These are phyloP conservation scores for Rutpela maculata DNA, from an alignment of 2,888 invertebrate genomes.

Conservation along the genomic window DNA sequence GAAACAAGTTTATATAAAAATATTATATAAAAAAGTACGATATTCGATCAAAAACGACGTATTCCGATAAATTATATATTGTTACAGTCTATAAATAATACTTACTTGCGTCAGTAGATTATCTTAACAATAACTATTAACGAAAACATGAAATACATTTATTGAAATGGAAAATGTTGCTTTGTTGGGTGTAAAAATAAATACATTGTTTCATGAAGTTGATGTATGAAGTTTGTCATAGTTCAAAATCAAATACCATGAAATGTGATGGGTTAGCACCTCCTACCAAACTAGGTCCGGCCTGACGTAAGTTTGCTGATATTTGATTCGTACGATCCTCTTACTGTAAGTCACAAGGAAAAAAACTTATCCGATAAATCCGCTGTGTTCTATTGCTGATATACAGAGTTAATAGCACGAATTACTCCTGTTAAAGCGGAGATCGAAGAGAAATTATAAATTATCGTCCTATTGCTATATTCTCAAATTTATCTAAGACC, in stretches of 20 bases:
- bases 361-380: too few species aligned
- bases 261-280: too few species aligned
- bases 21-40: constrained; percentile 3
- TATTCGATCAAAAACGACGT: constrained; percentile 3
- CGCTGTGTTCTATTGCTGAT: background rate
- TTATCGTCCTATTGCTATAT: too few species aligned
- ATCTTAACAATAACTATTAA: constrained; percentile 3
- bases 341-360: too few species aligned
- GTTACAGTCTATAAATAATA: constrained; percentile 4
- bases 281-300: background rate
- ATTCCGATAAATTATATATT: constrained; percentile 3
- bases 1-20: constrained; percentile 7
- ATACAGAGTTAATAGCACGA: too few species aligned
- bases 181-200: background rate
- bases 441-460: too few species aligned
- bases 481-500: too few species aligned
- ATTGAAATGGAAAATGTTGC: background rate
- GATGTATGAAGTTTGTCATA: too few species aligned
- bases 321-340: too few species aligned
- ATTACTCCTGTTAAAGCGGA: too few species aligned
- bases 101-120: constrained; percentile 7
- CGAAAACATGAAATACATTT: background rate
- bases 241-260: too few species aligned
- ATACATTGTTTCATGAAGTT: too few species aligned
- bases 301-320: background rate